A percentile compares a stretch with the other conserved stretches of the same genome.
Evolutionary conservation across 2,888 invertebrate species (phyloP).

Genomic region (Caenorhabditis sp.): DNA sequence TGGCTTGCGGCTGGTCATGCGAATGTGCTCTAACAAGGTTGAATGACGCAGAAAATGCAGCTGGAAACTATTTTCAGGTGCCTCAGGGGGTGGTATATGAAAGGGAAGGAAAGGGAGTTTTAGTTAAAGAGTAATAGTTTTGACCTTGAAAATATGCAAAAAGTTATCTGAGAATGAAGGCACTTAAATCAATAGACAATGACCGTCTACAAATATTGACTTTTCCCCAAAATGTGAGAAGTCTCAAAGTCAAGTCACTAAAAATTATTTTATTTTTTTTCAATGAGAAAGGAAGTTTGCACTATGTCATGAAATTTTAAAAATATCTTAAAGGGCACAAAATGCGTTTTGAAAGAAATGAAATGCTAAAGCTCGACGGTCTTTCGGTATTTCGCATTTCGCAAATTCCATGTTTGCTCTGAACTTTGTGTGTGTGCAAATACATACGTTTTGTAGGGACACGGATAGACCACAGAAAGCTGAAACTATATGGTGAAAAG

Average conservation of each 20-base stretch:
- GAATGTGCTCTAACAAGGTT: conserved; percentile 41
- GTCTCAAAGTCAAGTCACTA: not conserved
- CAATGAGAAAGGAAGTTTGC: no score
- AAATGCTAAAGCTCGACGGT: conserved; percentile 11
- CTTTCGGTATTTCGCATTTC: conserved; percentile 26
- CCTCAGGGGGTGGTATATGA: not conserved
- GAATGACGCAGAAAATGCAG: conserved; percentile 11
- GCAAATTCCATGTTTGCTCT: conserved; percentile 49
- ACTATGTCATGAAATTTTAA: no score
- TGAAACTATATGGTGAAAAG: conserved; percentile 37
- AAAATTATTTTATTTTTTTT: no score
- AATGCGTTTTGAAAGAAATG: no score
- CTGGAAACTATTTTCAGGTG: conserved; percentile 23
- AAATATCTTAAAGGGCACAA: no score
- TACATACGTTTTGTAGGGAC: conserved; percentile 30
- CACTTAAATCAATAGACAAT: conserved; percentile 35
- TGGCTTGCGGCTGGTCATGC: conserved; percentile 44
- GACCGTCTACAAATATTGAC: conserved; percentile 44
- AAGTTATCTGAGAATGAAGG: not conserved
- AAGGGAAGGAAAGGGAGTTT: no score
- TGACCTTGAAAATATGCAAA: conserved; percentile 3
- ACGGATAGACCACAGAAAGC: conserved; percentile 23
- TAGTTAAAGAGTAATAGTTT: no score
- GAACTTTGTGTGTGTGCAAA: conserved; percentile 55
- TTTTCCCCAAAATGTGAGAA: conserved; percentile 10